Evolutionary conservation across 2,888 invertebrate species (phyloP).

Genomic region (Leucania comma): DNA sequence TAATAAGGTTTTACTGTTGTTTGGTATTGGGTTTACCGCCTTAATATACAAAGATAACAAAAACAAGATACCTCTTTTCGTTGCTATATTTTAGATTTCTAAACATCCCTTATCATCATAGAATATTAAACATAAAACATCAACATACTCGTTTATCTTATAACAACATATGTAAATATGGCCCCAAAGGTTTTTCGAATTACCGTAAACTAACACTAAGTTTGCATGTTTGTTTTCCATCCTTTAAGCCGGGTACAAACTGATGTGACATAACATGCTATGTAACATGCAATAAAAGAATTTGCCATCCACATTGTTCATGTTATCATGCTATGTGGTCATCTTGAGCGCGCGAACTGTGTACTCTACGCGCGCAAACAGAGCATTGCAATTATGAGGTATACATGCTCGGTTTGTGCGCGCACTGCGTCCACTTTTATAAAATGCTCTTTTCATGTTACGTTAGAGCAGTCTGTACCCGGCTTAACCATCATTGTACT

Average conservation of each 20-base stretch:
- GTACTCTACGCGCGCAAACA: too few species aligned
- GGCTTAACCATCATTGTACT: not conserved
- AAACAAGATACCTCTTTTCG: not conserved
- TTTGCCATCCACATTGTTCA: too few species aligned
- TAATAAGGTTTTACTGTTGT: not conserved
- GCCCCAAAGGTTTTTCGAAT: not conserved
- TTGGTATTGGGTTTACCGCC: not conserved
- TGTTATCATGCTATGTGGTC: too few species aligned
- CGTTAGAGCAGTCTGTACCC: too few species aligned
- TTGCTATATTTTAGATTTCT: not conserved
- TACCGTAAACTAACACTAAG: not conserved
- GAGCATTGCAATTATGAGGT: too few species aligned
- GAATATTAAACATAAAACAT: not conserved
- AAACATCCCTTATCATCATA: not conserved
- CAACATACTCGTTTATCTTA: not conserved
- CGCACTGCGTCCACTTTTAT: too few species aligned
- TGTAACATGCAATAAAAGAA: too few species aligned
- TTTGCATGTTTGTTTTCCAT: slow-evolving; percentile 13
- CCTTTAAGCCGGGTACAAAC: too few species aligned
- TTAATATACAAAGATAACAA: not conserved
- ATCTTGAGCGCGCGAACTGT: too few species aligned
- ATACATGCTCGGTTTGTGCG: too few species aligned
- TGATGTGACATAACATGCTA: too few species aligned
- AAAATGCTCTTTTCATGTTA: too few species aligned
- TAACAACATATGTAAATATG: not conserved